Evolutionary conservation across 2,113 vertebrate genomes (phyloP), one percentile per base, ranked within the genome.

Genomic region (Dermatemys mawii): DNA sequence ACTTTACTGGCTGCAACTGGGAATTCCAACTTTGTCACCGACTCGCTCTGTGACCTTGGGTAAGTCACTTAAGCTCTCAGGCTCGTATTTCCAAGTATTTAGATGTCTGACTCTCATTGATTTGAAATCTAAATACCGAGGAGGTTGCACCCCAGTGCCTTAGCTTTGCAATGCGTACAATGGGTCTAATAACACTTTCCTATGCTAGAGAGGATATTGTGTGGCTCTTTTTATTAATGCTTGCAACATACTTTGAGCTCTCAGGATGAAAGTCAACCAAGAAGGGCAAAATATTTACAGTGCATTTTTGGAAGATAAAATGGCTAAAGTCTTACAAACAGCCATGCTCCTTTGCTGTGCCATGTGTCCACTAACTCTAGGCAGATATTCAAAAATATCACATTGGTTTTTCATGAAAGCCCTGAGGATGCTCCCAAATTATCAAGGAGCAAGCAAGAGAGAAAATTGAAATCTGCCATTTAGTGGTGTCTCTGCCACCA

Each of bases 321-420:
- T 41, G 46, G 78, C 93, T 95, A 87, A 97, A 93, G 83, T 84
- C 86, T 91, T 67, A 89, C 82, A 94, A 94, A 90, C 67, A 81
- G 63, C 87, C 84, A n/a, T 11, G 6, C 35, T 92, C 87, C 85
- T 89, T 90, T 29, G 4, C 60, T 5, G 11, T 51, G 89, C 94
- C 90, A 22, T 78, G 90, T 85, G 95, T 93, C 96, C 95, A 83
- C 88, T 88, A 93, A 83, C 92, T 96, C 90, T 32, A 96, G 95
- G 97, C 96, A 94, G 89, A 92, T 82, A 94, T 51, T 96, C 84
- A 94, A 95, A 95, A 96, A 93, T 93, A 94, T 85, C 94, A 94
- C 95, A 73, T 90, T 84, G 85, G 84, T 92, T 95, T 70, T 95
- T 94, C 95, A 93, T 92, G 94, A 94, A 96, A 92, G 83, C 95